These are phyloP conservation scores for Ecliptopera silaceata DNA, from an alignment of 2,888 invertebrate species.

Conservation along the genomic window DNA sequence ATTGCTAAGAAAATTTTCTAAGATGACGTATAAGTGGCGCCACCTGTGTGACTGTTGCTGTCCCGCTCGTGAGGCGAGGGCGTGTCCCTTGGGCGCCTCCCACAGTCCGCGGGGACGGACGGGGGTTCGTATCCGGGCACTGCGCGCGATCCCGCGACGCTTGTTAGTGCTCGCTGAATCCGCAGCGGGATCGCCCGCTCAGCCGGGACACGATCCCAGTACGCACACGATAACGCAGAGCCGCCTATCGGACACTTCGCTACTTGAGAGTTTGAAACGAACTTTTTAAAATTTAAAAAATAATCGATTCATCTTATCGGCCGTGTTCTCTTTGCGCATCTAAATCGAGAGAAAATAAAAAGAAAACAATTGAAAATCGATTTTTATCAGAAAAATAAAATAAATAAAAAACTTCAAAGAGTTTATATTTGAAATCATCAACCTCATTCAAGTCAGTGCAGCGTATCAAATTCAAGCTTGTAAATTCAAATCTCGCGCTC, in stretches of 20 bases:
- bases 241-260: constrained; percentile 65
- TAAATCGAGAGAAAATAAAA: background rate
- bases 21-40: constrained; percentile 62
- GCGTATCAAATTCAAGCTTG: constrained; percentile 9
- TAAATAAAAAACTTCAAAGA: background rate
- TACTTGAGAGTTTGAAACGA: constrained; percentile 36
- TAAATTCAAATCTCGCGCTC: constrained; percentile 35
- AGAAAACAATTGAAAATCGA: background rate
- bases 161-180: constrained; percentile 82
- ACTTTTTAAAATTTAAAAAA: constrained; percentile 19
- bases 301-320: background rate
- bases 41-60: constrained; percentile 65
- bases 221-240: constrained; percentile 78
- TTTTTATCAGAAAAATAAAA: background rate
- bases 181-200: constrained; percentile 82
- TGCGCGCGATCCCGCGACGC: constrained; percentile 81
- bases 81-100: constrained; percentile 82
- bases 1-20: constrained; percentile 34
- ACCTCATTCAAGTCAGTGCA: too few relatives aligned
- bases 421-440: constrained; percentile 1
- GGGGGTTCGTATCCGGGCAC: constrained; percentile 81
- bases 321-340: background rate
- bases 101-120: constrained; percentile 80
- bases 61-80: constrained; percentile 83
- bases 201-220: constrained; percentile 78